Conservation (phyloP, 2,888 invertebrate genomes). For the Toxonevra muliebris region DNA sequence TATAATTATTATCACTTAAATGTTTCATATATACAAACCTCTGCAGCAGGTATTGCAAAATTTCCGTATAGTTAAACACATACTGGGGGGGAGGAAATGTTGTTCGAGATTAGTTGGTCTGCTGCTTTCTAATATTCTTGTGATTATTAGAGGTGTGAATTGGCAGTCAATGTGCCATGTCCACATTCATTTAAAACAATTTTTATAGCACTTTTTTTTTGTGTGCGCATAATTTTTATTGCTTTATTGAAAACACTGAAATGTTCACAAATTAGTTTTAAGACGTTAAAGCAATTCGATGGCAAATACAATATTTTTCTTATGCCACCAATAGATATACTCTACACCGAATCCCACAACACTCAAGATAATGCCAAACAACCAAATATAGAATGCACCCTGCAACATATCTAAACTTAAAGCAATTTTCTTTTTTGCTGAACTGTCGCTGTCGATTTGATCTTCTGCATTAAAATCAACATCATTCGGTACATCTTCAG, state of each 20-base stretch:
- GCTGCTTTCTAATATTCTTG: not conserved
- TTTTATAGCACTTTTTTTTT: too few relatives aligned
- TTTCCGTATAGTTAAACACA: conserved; percentile 59
- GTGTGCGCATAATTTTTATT: too few relatives aligned
- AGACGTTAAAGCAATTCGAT: too few relatives aligned
- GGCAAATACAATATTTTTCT: too few relatives aligned
- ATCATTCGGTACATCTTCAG: conserved; percentile 13
- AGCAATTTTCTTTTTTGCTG: conserved; percentile 44
- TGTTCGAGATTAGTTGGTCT: too few relatives aligned
- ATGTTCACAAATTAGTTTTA: too few relatives aligned
- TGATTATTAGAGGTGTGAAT: too few relatives aligned
- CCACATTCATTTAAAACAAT: too few relatives aligned
- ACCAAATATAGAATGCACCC: conserved; percentile 59
- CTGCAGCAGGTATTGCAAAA: conserved; percentile 56
- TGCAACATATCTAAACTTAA: conserved; percentile 55
- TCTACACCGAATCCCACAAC: conserved; percentile 44
- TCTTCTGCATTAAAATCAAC: too few relatives aligned
- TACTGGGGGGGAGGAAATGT: conserved; percentile 21
- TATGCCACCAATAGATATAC: conserved; percentile 22
- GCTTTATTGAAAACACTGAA: too few relatives aligned
- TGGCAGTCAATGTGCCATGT: too few relatives aligned
- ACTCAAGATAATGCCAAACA: conserved; percentile 51
- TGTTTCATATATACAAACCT: conserved; percentile 50
- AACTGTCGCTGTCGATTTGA: conserved; percentile 9
- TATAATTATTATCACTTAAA: too few relatives aligned